Evolutionary conservation across 1,140 invertebrate species (phyloP), one percentile per base, ranked within the genome.

Genomic region (Leptopilina clavipes): DNA sequence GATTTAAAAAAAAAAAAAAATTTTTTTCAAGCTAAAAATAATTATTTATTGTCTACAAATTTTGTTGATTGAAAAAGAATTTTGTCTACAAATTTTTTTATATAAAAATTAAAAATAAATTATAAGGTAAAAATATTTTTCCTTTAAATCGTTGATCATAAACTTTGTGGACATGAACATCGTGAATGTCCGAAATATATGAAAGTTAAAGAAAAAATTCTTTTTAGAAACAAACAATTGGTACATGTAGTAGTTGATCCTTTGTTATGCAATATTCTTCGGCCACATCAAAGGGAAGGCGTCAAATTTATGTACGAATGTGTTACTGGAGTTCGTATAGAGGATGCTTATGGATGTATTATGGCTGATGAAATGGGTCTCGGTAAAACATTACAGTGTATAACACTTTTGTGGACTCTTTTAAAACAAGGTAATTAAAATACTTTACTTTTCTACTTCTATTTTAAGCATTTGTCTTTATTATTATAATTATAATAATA

Each of bases 221-320:
- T 74, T 85, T 85, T 48, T 43, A 90, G 90, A 37, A 83, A 79
- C 2, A 86, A 89, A 45, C 84, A 84, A 72, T 71, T 89, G 18
- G 88, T 90, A 11, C 89, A 89, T 74, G 88, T 90, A 37, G 89
- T 90, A 8, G 97, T 99, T 1, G 98, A 99, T 92, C 98, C 98
- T 8, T 83, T 96, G 0, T 91, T 99, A 14, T 94, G 95, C 40
- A 96, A 97, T 85, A 94, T 99, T 71, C 91, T 99, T 6, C 91
- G 98, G 73, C 99, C 99, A 17, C 99, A 99, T 95, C 99, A 99
- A 91, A 93, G 98, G 76, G 98, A 99, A 88, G 99, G 99, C 37
- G 98, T 99, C 0, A 98, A 98, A 86, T 99, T 99, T 89, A 99
- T 99, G 98, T 99, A 99, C 88, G 98, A 99, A 87, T 99, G 98